Base-by-base conservation (phyloP, 2,113 vertebrate species). In the Silurus glanis region DNA sequence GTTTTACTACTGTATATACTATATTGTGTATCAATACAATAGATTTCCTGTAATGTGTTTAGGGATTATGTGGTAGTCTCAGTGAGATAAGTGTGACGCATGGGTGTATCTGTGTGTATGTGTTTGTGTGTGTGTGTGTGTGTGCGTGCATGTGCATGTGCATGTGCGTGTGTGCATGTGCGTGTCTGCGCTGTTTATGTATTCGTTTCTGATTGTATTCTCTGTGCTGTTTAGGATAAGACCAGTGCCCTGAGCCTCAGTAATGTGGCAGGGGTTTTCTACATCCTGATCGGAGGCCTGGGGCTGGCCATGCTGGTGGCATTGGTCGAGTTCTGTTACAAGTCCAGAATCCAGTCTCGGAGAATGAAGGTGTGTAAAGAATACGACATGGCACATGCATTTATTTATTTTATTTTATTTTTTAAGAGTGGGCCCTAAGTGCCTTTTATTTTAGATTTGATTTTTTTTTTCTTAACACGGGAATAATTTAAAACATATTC, bases 311-410 rank as follows among this genome's bases (percentile, higher is more conserved):
- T 99, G 98, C 94, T 99, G 91, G 98, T 99, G 93, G 98, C 98
- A 82, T 95, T 99, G 94, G 96, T 99, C 87, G 98, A 99, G 95
- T 99, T 99, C 95, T 99, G 98, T 96, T 99, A 99, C 97, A 99
- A 99, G 94, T 99, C 98, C 69, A 95, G 97, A 88, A 97, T 97
- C 56, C 98, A 99, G 94, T 98, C 98, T 17, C 95, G 95, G 86
- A 93, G 97, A 90, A 99, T 99, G 98, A 99, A 99, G 98, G 98
- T 99, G 94, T 53, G 83, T 88, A 83, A 83, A 82, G 61, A 23
- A 76, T 16, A 82, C 21, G 8, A 7, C 49, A 47, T 55, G 28
- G 49, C 17, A 28, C 71, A 55, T 21, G 14, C 12, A 45, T 45
- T 16, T 71, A 71, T 71, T 71, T 71, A 28, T 79, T 58, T 79